A percentile compares a stretch with the other conserved stretches of the same genome.
Conservation (phyloP, 2,797 vertebrate species). For the Florisuga fusca region DNA sequence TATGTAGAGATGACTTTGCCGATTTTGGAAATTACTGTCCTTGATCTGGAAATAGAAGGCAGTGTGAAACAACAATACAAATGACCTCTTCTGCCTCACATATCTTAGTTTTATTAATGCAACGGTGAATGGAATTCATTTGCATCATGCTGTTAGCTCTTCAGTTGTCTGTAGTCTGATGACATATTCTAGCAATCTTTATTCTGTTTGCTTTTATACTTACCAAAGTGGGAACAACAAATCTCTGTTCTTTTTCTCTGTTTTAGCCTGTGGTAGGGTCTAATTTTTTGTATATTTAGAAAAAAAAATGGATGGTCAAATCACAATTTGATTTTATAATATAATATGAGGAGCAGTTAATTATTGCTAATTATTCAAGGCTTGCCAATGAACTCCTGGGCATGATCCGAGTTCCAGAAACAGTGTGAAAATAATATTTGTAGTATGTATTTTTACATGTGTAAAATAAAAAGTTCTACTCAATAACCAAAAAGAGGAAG, state of each 20-base stretch:
- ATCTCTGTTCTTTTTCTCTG: background rate
- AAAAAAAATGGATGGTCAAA: background rate
- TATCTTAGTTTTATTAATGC: background rate
- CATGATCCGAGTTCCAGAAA: background rate
- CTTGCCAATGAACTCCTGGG: slow-evolving; percentile 1
- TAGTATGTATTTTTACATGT: background rate
- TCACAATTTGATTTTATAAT: slow-evolving; percentile 21
- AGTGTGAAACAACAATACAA: background rate
- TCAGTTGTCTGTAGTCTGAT: background rate
- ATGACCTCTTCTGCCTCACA: background rate
- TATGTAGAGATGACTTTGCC: background rate
- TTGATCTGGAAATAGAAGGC: background rate
- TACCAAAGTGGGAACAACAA: background rate
- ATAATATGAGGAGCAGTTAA: background rate
- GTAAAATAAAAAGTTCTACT: background rate
- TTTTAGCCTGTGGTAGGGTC: background rate
- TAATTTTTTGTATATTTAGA: background rate
- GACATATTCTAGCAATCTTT: background rate
- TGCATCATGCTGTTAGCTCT: background rate
- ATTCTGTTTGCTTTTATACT: background rate
- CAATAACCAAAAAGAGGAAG: background rate
- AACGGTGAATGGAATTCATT: background rate
- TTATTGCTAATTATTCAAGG: slow-evolving; percentile 25
- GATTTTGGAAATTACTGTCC: background rate
- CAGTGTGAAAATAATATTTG: background rate